Evolutionary conservation across 2,888 invertebrate species (phyloP), one percentile per base, ranked within the genome.

Genomic region (Panzeria rudis): DNA sequence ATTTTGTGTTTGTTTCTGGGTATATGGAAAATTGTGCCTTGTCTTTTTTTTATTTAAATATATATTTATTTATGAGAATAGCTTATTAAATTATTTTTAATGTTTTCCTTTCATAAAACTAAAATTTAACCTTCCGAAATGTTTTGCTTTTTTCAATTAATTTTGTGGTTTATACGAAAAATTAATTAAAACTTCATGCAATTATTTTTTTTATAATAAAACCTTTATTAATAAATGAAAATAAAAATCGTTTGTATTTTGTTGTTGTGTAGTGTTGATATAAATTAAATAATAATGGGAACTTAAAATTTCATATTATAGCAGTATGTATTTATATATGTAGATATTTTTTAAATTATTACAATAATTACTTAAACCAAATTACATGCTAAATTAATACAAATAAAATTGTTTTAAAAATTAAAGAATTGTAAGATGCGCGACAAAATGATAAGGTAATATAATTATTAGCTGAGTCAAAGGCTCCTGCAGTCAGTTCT

Each of bases 51-150:
- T 61, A 20, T 23, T 35, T 25, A n/a, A 25, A n/a, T 64, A 41
- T 20, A 17, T 80, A 52, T 71, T 5, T 71, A 41, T 72, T 6
- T 73, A 50, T 72, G 56, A 56, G 62, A 79, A 59, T 38, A 76
- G 59, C 13, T 71, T 76, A 52, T 77, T 68, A 61, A 72, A 68
- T 59, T 44, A 69, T 50, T 64, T 64, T 64, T 41, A 41, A 20
- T 59, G 5, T 38, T 54, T 73, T 25, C 11, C 61, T 69, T 61
- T 64, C 17, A 56, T 72, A 62, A 85, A 85, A 85, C 47, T 66
- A 87, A 88, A 86, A 86, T 88, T 88, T 90, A 89, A 87, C 88
- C 89, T 90, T 91, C 92, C 91, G 90, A 91, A 91, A 91, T 89
- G 69, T 89, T 87, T 89, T 69, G 35, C 20, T 35, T 79, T 75